Conservation (phyloP, 2,113 vertebrate species). For the Chaenocephalus aceratus region DNA sequence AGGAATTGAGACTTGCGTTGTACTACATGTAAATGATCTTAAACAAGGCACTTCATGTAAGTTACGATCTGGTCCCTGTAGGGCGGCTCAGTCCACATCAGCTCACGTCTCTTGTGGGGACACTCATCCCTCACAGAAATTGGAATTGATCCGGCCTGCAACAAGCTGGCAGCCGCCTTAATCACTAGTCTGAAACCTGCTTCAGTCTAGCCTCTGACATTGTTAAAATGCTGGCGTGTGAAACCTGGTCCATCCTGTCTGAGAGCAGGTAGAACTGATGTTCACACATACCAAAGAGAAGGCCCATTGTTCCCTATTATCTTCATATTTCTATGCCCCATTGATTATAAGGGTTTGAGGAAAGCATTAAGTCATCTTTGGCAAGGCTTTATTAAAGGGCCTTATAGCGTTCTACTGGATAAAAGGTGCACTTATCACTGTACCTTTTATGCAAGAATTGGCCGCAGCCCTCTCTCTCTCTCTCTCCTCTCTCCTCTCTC, state of each 20-base stretch:
- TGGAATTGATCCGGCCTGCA: background rate
- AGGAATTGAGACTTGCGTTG: background rate
- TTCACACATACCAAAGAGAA: conserved; percentile 3
- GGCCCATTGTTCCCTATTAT: background rate
- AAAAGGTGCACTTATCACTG: conserved; percentile 36
- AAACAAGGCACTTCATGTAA: background rate
- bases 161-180: background rate
- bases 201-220: conserved; percentile 6
- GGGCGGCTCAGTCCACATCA: background rate
- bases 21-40: background rate
- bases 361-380: conserved; percentile 41
- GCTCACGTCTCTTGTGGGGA: background rate
- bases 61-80: conserved; percentile 1
- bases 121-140: background rate
- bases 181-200: conserved; percentile 1
- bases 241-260: conserved; percentile 25
- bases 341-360: conserved; percentile 32
- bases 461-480: background rate
- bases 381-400: conserved; percentile 14
- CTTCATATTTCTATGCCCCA: conserved; percentile 11
- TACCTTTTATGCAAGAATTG: conserved; percentile 36
- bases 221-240: conserved; percentile 7
- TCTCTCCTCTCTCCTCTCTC: background rate
- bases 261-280: conserved; percentile 20
- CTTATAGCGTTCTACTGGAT: conserved; percentile 32